Evolutionary conservation across 2,888 invertebrate species (phyloP), one percentile per base, ranked within the genome.

Genomic region (Coenonympha arcania): DNA sequence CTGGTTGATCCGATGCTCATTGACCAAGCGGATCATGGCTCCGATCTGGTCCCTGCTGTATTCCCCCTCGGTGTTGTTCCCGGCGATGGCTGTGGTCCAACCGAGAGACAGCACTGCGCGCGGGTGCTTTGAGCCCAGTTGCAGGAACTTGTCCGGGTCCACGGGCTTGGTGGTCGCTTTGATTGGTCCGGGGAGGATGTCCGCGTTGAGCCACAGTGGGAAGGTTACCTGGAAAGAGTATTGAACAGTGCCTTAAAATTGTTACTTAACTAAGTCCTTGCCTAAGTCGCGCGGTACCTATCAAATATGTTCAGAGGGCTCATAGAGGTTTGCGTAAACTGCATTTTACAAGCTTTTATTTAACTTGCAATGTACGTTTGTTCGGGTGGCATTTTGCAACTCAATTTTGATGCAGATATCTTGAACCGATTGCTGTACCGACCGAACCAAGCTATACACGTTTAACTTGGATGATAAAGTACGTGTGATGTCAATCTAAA

Each of bases 131-230:
- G 87, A 78, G 0, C 88, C 89, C 2, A 88, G 82, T 0, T 71
- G 65, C 19, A 96, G 76, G 76, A 96, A 96, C 51, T 69, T 63
- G 3, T 66, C 70, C 0, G 91, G 79, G 65, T 93, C 88, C 0
- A 95, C 91, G 0, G 93, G 92, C 34, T 65, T 71, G 0, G 82
- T 68, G 9, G 71, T 67, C 2, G 81, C 84, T 6, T 91, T 88
- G 0, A 92, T 88, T 0, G 95, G 95, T 0, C 96, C 96, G 0
- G 81, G 69, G 1, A 94, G 77, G 57, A 96, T 93, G 73, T 96
- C 96, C 0, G 96, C 95, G 73, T 96, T 96, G 50, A 96, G 73
- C 94, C 95, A 95, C 3, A 96, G 70, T 0, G 95, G 95, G 64
- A 90, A 91, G 0, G 76, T 83, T 60, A 90, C 79, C 93, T 94